Evolutionary conservation across 2,888 invertebrate genomes (phyloP), one percentile per base, ranked within the genome.

Genomic region (Harpalus rubripes): DNA sequence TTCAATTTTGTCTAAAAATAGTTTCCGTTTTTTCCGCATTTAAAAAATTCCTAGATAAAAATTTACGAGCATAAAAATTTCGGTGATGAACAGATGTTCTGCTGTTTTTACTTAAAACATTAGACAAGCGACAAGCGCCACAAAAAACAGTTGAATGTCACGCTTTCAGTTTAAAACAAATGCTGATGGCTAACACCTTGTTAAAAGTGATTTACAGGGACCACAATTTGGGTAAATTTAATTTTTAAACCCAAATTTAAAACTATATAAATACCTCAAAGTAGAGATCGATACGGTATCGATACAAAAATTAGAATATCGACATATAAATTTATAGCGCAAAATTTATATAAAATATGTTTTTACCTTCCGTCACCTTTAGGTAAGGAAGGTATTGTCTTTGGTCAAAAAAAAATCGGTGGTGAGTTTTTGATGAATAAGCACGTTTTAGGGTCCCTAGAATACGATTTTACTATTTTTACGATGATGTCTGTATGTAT

Each of bases 31-130:
- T 65, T 65, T 65, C 65, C 32, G 7, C 22, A 65, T 65, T 61
- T 61, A 18, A 65, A 32, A 32, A 65, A 65, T 65, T 65, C 63
- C 32, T 15, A 41, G 81, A 81, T 63, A 65, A 61, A 65, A 63
- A 81, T 81, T 81, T 81, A 81, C 81, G 81, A 81, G 81, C 81
- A 18, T 18, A 18, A 61, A 39, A 39, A 81, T 81, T 81, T 61
- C 52, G 8, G 52, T 63, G 81, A 81, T 65, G 81, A 81, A 63
- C 81, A 81, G 63, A 63, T 81, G 81, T 81, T 39, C 16, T 63
- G 22, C 44, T 39, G 59, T 81, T 81, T 81, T 81, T 81, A 65
- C 65, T 32, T 41, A 61, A 81, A 81, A 65, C 81, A 81, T 63
- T 44, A 81, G 63, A 81, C 22, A 44, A 81, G 44, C 63, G 63